phyloP scores from a whole-genome alignment of 2,888 invertebrate species.

The Tanypteryx hageni region DNA sequence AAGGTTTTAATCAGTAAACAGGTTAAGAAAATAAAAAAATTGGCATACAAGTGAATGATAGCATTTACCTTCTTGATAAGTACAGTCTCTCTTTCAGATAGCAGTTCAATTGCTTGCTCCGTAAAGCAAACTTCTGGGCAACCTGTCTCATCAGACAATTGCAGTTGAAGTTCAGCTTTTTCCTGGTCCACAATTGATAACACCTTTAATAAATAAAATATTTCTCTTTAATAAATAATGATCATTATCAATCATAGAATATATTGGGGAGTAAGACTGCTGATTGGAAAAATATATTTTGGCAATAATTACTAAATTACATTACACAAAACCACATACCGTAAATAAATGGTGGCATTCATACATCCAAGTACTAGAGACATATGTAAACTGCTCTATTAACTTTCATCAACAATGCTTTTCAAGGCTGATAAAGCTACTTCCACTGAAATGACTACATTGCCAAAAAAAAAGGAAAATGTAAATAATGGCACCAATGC shows the following conservation, averaged over 20 bases:
- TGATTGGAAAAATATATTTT: not conserved
- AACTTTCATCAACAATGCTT: no score
- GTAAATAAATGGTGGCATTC: not conserved
- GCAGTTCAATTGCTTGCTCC: slow-evolving; percentile 86
- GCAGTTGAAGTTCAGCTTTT: slow-evolving; percentile 80
- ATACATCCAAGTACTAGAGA: not conserved
- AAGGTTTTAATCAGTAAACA: not conserved
- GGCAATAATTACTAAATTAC: not conserved
- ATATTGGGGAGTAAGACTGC: not conserved
- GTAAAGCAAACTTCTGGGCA: slow-evolving; percentile 91
- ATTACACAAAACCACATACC: not conserved
- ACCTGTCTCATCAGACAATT: slow-evolving; percentile 81
- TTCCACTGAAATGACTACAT: no score
- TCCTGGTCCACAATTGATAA: slow-evolving; percentile 86
- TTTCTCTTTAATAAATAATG: not conserved
- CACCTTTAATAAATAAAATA: slow-evolving; percentile 75
- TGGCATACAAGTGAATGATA: not conserved
- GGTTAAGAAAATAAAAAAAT: not conserved
- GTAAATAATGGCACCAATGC: no score
- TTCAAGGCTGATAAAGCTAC: no score
- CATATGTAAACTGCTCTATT: not conserved
- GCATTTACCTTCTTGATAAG: slow-evolving; percentile 46
- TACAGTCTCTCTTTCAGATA: slow-evolving; percentile 77
- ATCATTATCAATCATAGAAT: not conserved
- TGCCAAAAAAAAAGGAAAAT: no score